Evolutionary conservation across 2,888 invertebrate genomes (phyloP), one percentile per base, ranked within the genome.

Genomic region (Heliconius aoede): DNA sequence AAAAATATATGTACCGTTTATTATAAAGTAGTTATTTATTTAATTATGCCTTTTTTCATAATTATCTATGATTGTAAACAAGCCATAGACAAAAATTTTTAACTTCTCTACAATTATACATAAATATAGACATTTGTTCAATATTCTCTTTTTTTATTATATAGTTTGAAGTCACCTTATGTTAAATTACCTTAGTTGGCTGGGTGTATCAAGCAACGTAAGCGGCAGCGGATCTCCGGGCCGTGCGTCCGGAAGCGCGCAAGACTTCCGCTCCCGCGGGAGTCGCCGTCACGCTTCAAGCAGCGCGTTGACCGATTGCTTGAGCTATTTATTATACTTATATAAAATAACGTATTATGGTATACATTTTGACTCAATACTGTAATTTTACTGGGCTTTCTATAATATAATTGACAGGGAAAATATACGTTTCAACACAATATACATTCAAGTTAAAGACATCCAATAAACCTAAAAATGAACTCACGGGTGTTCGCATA

Each of bases 241-340:
- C 87, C 81, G 79, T 82, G 85, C 85, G 89, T 90, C 88, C 89
- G 93, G 93, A 92, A 92, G 89, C 84, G 88, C 89, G 91, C 91
- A 91, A 93, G 92, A 93, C 92, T 92, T 94, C 93, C 93, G 93
- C 90, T 92, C 93, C 93, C 90, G 89, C 89, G 89, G 93, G 92
- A 93, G 86, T 84, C 83, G 82, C 83, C 88, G 92, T 90, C 91
- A 91, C 90, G 91, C 91, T 86, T 84, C 86, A 85, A 82, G 82
- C 86, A 83, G 78, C 78, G 69, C 80, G 76, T 69, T 78, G 80
- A 80, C 80, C 81, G 76, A 60, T 76, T 74, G 73, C 75, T 77
- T 40, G 62, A 72, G 46, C 46, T 40, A 64, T 73, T 32, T 61
- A 72, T 67, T 67, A 51, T 46, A 46, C 61, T 18, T 46, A 18